A percentile compares a stretch with the other conserved stretches of the same genome.
These are phyloP conservation scores for Lacanobia oleracea DNA, from an alignment of 2,888 invertebrate species.

Conservation along the genomic window DNA sequence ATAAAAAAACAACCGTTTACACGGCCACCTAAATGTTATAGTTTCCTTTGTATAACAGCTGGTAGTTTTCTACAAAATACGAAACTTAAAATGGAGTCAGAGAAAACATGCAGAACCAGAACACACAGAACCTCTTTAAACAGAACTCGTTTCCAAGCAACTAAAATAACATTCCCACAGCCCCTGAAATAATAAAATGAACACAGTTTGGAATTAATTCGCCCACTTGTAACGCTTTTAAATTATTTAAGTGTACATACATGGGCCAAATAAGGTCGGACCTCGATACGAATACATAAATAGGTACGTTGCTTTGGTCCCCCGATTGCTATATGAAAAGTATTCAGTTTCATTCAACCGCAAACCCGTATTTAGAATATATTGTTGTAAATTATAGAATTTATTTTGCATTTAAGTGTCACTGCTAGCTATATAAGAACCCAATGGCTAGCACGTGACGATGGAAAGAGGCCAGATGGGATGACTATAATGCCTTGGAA, in stretches of 20 bases:
- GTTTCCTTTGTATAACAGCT: not conserved
- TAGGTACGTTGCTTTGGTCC: not conserved
- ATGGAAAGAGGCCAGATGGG: too few relatives aligned
- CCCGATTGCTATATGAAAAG: slow-evolving; percentile 9
- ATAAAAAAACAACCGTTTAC: not conserved
- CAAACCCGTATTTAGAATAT: not conserved
- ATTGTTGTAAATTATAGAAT: not conserved
- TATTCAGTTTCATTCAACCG: slow-evolving; percentile 21
- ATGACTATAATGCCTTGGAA: too few relatives aligned
- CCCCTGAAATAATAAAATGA: slow-evolving; percentile 25
- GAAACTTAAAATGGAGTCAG: not conserved
- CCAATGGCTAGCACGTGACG: too few relatives aligned
- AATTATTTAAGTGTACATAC: slow-evolving; percentile 41
- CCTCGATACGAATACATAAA: slow-evolving; percentile 39
- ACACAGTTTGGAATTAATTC: slow-evolving; percentile 33
- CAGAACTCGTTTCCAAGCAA: slow-evolving; percentile 1
- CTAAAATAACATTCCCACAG: slow-evolving; percentile 14
- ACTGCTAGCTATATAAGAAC: too few relatives aligned
- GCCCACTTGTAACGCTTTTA: slow-evolving; percentile 31
- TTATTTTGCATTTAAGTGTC: not conserved
- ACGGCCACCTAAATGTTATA: not conserved
- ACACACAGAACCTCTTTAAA: not conserved
- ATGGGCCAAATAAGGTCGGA: slow-evolving; percentile 26
- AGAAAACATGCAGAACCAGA: not conserved
- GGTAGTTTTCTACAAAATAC: not conserved